A percentile compares a stretch with the other conserved stretches of the same genome.
Evolutionary conservation across 2,888 invertebrate species (phyloP).

Genomic region (Dermolepida albohirtum): DNA sequence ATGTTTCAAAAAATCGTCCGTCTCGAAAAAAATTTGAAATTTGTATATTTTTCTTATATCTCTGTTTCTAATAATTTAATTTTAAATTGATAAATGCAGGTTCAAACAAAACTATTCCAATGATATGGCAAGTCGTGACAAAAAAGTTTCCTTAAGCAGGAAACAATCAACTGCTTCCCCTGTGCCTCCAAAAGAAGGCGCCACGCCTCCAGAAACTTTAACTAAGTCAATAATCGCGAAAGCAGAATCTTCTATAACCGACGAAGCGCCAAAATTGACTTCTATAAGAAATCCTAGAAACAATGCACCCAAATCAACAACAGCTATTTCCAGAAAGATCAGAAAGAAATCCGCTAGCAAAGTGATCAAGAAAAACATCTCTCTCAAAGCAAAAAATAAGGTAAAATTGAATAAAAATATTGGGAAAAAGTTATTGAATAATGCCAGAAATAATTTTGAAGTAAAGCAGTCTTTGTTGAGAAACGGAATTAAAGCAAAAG

Average conservation of each 20-base stretch:
- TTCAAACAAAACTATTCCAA: slow-evolving; percentile 50
- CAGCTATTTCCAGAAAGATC: slow-evolving; percentile 42
- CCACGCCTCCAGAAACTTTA: slow-evolving; percentile 49
- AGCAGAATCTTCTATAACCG: slow-evolving; percentile 49
- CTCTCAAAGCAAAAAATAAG: slow-evolving; percentile 58
- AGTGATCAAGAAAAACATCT: slow-evolving; percentile 49
- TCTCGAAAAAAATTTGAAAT: background rate
- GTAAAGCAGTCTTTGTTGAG: slow-evolving; percentile 59
- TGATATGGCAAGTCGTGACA: slow-evolving; percentile 66
- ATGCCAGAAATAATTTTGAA: slow-evolving; percentile 54
- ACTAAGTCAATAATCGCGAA: slow-evolving; percentile 51
- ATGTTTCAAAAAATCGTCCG: background rate
- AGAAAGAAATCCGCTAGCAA: slow-evolving; percentile 47
- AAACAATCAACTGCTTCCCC: slow-evolving; percentile 58
- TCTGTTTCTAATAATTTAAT: slow-evolving; percentile 3
- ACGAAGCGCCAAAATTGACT: slow-evolving; percentile 47
- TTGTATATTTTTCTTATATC: background rate
- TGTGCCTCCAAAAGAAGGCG: slow-evolving; percentile 56
- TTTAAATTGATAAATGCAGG: slow-evolving; percentile 22
- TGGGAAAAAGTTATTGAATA: slow-evolving; percentile 57
- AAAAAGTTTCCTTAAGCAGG: slow-evolving; percentile 60
- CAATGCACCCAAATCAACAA: slow-evolving; percentile 39
- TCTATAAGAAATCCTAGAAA: slow-evolving; percentile 41
- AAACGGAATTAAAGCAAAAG: slow-evolving; percentile 57
- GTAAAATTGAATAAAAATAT: slow-evolving; percentile 54